Base-by-base conservation (phyloP, 2,113 vertebrate species). In the Serinus canaria region DNA sequence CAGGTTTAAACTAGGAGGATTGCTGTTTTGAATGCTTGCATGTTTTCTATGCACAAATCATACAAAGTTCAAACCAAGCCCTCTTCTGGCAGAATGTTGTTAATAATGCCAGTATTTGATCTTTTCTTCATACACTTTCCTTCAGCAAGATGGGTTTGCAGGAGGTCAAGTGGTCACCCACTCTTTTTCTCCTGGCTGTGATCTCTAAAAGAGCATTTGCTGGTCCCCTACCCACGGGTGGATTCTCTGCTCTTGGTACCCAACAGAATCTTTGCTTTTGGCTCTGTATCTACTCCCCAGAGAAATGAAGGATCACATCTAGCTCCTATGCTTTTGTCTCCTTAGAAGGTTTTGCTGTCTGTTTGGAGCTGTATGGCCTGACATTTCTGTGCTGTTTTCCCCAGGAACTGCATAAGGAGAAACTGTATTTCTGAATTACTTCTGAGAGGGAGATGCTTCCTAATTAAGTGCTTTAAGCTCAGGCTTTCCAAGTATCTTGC, bases 21-120 rank as follows among this genome's bases (percentile, higher is more conserved):
- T 27, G 3, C 87, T 95, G 7, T 83, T 78, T 50, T 79, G n/a
- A 31, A 31, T 50, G 22, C 80, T 92, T 92, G 52, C 11, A 12
- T 35, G 13, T 60, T 84, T 82, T 30, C 33, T 19, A 2, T 62
- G 41, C 1, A 13, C 56, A 87, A 92, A 44, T 94, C 44, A 50
- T 22, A n/a, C 41, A 14, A 59, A 14, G 67, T 93, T 93, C 53
- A 50, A 95, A 79, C 68, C 80, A 60, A 96, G 43, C 63, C 86
- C 77, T 96, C 87, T 94, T 77, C 77, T 89, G 85, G 59, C n/a
- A 63, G 92, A 78, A 85, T 78, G 25, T 24, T 93, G 96, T 94
- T 83, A 94, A 59, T 93, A 49, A 46, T 47, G 35, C 4, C 28
- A 84, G 25, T 85, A 67, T 64, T 95, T 96, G n/a, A 83, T 92